A percentile compares a stretch with the other conserved stretches of the same genome.
These are phyloP conservation scores for Andricus quercusramuli DNA, from an alignment of 2,888 invertebrate species.

Conservation along the genomic window DNA sequence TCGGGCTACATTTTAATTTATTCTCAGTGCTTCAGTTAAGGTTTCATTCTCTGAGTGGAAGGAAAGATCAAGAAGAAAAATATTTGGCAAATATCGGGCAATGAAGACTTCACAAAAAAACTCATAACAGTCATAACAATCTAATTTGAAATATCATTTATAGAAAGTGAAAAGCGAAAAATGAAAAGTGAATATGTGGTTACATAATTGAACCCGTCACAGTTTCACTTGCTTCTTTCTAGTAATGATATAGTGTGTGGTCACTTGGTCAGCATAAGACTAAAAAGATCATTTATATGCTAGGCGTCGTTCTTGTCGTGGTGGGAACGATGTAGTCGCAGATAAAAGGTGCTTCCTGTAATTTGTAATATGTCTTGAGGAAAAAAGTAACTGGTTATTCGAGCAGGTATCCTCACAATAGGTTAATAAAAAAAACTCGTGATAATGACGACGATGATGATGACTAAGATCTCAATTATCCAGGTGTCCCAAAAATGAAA, in stretches of 20 bases:
- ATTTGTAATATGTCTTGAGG: background rate
- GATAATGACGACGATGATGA: background rate
- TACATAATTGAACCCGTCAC: background rate
- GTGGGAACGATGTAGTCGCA: conserved; percentile 14
- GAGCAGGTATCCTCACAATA: background rate
- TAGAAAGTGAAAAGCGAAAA: no score
- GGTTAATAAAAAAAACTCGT: background rate
- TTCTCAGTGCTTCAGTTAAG: no score
- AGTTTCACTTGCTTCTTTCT: background rate
- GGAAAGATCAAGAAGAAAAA: no score
- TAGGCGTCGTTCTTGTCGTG: background rate
- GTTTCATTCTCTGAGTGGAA: no score
- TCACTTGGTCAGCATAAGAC: background rate
- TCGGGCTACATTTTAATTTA: no score
- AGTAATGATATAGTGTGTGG: background rate
- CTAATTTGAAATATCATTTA: no score
- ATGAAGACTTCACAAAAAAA: no score
- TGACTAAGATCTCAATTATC: background rate
- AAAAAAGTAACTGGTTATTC: background rate
- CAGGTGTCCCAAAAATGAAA: background rate
- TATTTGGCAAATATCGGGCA: no score
- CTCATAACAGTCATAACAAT: no score
- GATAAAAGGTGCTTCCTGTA: conserved; percentile 9
- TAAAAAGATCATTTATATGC: conserved; percentile 12
- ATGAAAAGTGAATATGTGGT: no score